Evolutionary conservation across 2,797 vertebrate species (phyloP).

Genomic region (Lacerta agilis): DNA sequence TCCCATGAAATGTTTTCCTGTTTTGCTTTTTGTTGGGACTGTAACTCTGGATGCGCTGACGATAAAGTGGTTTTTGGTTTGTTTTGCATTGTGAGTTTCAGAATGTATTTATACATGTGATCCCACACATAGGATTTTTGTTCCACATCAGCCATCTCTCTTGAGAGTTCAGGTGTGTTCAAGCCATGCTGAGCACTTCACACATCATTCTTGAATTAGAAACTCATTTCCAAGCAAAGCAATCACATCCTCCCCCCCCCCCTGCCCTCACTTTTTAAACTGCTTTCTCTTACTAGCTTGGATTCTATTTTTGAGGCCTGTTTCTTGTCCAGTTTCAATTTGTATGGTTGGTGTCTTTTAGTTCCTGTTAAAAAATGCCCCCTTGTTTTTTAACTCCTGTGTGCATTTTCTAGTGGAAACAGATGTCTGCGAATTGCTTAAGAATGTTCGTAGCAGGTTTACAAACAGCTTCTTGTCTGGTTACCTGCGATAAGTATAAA

Average conservation of each 20-base stretch:
- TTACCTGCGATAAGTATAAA: not conserved
- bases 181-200: slow-evolving; percentile 25
- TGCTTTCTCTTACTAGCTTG: slow-evolving; percentile 15
- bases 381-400: not conserved
- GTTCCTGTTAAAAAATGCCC: slow-evolving; percentile 11
- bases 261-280: not conserved
- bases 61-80: slow-evolving; percentile 19
- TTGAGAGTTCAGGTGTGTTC: slow-evolving; percentile 4
- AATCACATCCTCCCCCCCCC: slow-evolving; percentile 28
- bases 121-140: slow-evolving; percentile 52
- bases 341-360: not conserved
- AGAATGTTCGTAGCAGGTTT: not conserved
- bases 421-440: not conserved
- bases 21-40: slow-evolving; percentile 40
- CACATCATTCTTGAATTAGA: slow-evolving; percentile 48
- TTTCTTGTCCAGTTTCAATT: not conserved
- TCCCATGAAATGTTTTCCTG: not conserved
- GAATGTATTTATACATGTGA: slow-evolving; percentile 63
- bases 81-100: slow-evolving; percentile 63
- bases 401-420: not conserved
- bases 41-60: slow-evolving; percentile 47
- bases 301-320: not conserved
- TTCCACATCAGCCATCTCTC: slow-evolving; percentile 60
- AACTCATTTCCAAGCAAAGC: slow-evolving; percentile 61
- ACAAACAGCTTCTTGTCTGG: not conserved